Evolutionary conservation across 2,113 vertebrate species (phyloP), one percentile per base, ranked within the genome.

Genomic region (Eptesicus fuscus): DNA sequence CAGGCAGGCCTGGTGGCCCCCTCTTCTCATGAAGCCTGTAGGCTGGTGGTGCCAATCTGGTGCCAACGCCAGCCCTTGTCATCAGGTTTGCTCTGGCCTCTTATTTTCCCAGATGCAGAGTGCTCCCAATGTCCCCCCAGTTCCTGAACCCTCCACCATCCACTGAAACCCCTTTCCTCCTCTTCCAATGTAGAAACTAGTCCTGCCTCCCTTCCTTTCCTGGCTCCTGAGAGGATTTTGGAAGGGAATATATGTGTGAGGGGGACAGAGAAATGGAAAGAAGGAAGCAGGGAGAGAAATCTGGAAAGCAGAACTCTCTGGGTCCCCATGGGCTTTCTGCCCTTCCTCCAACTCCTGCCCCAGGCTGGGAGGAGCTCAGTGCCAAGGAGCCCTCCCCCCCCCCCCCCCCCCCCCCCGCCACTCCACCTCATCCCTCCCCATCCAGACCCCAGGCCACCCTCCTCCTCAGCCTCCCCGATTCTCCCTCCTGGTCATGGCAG

Each of bases 401-500:
- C n/a, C n/a, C n/a, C n/a, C n/a, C n/a, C n/a, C n/a, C n/a, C n/a
- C n/a, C n/a, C n/a, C n/a, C n/a, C n/a, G n/a, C n/a, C 65, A 9
- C n/a, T 35, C 44, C 12, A 3, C 17, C 30, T 71, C 22, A 30
- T 63, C 77, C 37, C 8, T 94, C 82, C 0, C 56, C 3, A n/a
- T 42, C 82, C 92, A 61, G 95, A 59, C 82, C 73, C 87, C 94
- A 69, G 59, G 17, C 73, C 13, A 35, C 42, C 83, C 53, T 32
- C 87, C 89, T 61, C 25, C 53, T 44, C 61, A 37, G 0, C 3
- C 28, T 22, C 49, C 30, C 44, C 2, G 18, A 20, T 61, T 84
- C 85, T 70, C 47, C 35, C 22, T 73, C 73, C 88, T 92, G 37
- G 95, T 89, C 93, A 76, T 71, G 77, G 96, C 87, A 95, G 95